Conservation (phyloP, 2,797 vertebrate genomes). For the Peromyscus nudipes region DNA sequence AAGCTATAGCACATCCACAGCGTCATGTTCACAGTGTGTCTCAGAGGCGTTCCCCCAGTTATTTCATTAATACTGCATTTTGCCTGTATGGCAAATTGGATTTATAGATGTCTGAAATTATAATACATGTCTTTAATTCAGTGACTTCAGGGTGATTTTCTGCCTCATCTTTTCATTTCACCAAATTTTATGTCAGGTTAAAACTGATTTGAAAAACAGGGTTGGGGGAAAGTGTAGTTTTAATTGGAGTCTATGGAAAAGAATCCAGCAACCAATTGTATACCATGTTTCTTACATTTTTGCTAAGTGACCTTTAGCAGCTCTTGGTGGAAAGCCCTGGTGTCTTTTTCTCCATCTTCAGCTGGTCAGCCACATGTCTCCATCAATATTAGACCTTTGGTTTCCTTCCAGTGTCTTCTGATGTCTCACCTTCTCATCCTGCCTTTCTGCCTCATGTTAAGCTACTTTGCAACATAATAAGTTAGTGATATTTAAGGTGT, state of each 20-base stretch:
- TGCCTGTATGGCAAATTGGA: background rate
- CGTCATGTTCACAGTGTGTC: background rate
- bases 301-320: background rate
- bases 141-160: background rate
- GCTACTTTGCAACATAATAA: constrained; percentile 15
- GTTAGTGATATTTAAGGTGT: constrained; percentile 26
- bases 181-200: background rate
- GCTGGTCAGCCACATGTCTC: background rate
- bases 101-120: constrained; percentile 3
- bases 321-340: background rate
- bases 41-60: background rate
- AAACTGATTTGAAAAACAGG: background rate
- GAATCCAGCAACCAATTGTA: background rate
- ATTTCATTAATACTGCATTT: constrained; percentile 13
- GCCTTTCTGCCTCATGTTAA: constrained; percentile 41
- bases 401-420: constrained; percentile 3
- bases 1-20: background rate
- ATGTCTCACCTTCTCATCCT: constrained; percentile 49
- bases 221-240: background rate
- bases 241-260: constrained; percentile 6
- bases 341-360: background rate
- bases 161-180: background rate
- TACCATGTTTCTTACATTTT: background rate
- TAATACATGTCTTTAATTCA: background rate
- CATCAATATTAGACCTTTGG: background rate